Conservation (phyloP, 2,888 invertebrate species). For the Phortica okadai region DNA sequence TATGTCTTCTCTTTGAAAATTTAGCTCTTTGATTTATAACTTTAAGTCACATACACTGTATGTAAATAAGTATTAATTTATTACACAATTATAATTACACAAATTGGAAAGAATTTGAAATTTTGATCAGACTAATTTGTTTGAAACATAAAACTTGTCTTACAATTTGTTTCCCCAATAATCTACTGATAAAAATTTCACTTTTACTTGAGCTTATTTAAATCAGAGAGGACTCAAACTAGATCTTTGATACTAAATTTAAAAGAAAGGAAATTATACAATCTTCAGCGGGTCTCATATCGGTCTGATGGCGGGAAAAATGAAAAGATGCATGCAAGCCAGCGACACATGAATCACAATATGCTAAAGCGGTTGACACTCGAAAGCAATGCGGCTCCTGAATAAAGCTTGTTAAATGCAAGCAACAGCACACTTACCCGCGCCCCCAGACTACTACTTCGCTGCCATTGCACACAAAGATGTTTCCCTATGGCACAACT, state of each 20-base stretch:
- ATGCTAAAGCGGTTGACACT: constrained; percentile 74
- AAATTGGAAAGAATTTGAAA: too few relatives aligned
- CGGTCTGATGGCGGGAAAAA: constrained; percentile 10
- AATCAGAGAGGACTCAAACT: not conserved
- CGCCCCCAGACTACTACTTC: constrained; percentile 42
- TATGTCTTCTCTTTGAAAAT: too few relatives aligned
- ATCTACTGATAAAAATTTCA: not conserved
- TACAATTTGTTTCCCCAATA: too few relatives aligned
- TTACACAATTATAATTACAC: too few relatives aligned
- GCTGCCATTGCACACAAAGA: constrained; percentile 23
- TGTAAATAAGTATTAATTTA: too few relatives aligned
- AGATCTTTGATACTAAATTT: not conserved
- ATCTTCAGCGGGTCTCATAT: not conserved
- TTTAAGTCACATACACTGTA: too few relatives aligned
- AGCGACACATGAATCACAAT: constrained; percentile 68
- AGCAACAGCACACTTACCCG: constrained; percentile 61
- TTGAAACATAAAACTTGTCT: too few relatives aligned
- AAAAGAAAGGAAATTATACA: not conserved
- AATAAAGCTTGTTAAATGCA: constrained; percentile 61
- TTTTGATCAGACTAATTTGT: too few relatives aligned
- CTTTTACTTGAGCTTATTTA: not conserved
- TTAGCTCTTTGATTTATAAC: too few relatives aligned
- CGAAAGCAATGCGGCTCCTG: constrained; percentile 71
- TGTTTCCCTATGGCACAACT: constrained; percentile 40
- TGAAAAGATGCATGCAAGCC: constrained; percentile 27